Conservation (phyloP, 2,888 invertebrate species). For the Pogonocherus hispidulus region DNA sequence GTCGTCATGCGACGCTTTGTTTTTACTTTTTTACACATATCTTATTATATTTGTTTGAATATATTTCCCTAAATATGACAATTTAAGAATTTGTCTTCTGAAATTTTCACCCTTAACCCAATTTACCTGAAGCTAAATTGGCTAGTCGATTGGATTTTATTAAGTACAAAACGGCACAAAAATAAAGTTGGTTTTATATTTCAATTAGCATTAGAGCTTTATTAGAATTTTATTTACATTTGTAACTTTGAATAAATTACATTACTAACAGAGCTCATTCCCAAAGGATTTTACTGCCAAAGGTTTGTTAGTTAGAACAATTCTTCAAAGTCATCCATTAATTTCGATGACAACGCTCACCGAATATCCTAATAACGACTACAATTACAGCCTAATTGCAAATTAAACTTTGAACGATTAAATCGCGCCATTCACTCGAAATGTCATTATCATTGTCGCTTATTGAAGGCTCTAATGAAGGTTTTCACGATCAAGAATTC, state of each 20-base stretch:
- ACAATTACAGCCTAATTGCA: conserved; percentile 61
- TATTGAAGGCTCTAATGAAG: conserved; percentile 57
- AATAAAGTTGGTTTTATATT: too few relatives aligned
- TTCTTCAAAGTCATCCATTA: conserved; percentile 46
- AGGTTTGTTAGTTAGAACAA: conserved; percentile 23
- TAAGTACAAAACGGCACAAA: too few relatives aligned
- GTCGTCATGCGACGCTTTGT: too few relatives aligned
- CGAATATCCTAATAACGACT: conserved; percentile 56
- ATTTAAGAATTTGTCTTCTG: too few relatives aligned
- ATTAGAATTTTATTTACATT: background rate
- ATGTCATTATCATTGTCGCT: conserved; percentile 60
- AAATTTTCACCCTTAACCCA: too few relatives aligned
- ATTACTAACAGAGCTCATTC: background rate
- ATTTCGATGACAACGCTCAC: conserved; percentile 48
- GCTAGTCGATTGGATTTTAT: too few relatives aligned
- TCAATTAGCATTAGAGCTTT: too few relatives aligned
- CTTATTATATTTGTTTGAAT: too few relatives aligned
- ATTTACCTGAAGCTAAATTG: too few relatives aligned
- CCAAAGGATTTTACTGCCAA: background rate
- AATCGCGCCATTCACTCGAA: conserved; percentile 58
- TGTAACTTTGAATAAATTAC: background rate
- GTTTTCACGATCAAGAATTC: conserved; percentile 53
- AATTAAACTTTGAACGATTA: conserved; percentile 61
- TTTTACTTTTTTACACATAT: too few relatives aligned
- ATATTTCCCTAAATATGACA: too few relatives aligned